Evolutionary conservation across 2,888 invertebrate species (phyloP).

Genomic region (Kryphioiulus occultus): DNA sequence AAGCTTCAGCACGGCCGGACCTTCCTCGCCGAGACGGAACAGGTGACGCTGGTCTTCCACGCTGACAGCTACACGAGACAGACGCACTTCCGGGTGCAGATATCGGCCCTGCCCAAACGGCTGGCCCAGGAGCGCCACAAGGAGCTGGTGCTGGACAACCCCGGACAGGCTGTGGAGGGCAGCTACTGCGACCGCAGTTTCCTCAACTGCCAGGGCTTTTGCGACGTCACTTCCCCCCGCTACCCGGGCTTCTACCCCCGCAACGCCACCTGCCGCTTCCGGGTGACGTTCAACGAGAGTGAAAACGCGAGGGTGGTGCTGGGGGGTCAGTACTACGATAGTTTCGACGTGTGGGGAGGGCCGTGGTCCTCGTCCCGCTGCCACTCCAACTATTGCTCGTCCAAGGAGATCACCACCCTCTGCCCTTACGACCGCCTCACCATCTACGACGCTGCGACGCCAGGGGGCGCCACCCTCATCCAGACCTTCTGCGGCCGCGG

Average conservation of each 20-base stretch:
- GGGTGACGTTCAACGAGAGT: slow-evolving; percentile 51
- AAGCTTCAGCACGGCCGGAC: slow-evolving; percentile 51
- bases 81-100: slow-evolving; percentile 51
- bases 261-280: slow-evolving; percentile 53
- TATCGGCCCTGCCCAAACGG: slow-evolving; percentile 52
- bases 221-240: slow-evolving; percentile 53
- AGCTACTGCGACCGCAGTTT: slow-evolving; percentile 54
- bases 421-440: slow-evolving; percentile 53
- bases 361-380: slow-evolving; percentile 51
- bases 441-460: slow-evolving; percentile 46
- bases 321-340: slow-evolving; percentile 54
- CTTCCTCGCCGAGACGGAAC: slow-evolving; percentile 53
- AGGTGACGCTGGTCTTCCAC: slow-evolving; percentile 52
- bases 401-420: slow-evolving; percentile 49
- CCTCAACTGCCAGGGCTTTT: slow-evolving; percentile 52
- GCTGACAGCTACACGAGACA: slow-evolving; percentile 50
- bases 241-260: slow-evolving; percentile 54
- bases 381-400: slow-evolving; percentile 43
- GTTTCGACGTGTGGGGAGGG: slow-evolving; percentile 54
- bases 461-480: neutral
- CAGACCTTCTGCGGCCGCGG: slow-evolving; percentile 54
- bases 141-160: slow-evolving; percentile 50
- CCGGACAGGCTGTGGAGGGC: slow-evolving; percentile 48
- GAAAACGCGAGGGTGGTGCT: slow-evolving; percentile 51
- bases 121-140: slow-evolving; percentile 54